These are phyloP conservation scores for Pteria penguin DNA, from an alignment of 2,888 invertebrate species.

Conservation along the genomic window DNA sequence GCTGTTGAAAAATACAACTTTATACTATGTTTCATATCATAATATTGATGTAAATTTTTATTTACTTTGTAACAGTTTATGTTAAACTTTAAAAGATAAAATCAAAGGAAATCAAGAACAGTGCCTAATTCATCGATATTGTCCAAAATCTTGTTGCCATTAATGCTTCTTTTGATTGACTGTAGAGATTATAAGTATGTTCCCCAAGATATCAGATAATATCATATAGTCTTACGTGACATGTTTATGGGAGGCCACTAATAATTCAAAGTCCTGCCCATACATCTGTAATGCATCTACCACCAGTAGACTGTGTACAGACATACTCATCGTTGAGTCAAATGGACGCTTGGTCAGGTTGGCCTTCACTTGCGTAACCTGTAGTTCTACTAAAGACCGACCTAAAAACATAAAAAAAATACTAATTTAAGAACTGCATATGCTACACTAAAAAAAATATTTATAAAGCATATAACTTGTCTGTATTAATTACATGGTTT, in stretches of 20 bases:
- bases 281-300: conserved; percentile 97
- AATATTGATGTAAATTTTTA: neutral
- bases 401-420: conserved; percentile 81
- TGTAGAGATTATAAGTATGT: too few relatives aligned
- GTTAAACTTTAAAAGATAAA: neutral
- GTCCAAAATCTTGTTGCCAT: too few relatives aligned
- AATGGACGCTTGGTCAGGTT: conserved; percentile 87
- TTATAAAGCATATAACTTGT: neutral
- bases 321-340: conserved; percentile 89
- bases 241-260: conserved; percentile 96
- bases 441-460: neutral
- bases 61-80: neutral
- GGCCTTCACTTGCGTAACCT: conserved; percentile 92
- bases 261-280: conserved; percentile 95
- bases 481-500: neutral
- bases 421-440: too few relatives aligned
- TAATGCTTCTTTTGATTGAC: too few relatives aligned
- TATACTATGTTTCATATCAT: neutral
- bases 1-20: conserved; percentile 81
- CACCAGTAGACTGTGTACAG: conserved; percentile 93
- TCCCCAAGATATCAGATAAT: too few relatives aligned
- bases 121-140: too few relatives aligned
- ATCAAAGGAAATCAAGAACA: too few relatives aligned
- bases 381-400: conserved; percentile 94
- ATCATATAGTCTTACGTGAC: conserved; percentile 91